Percentiles rank a stretch among this genome's conserved stretches.
These are phyloP conservation scores for Drosophila pseudotalamancana DNA, from an alignment of 2,888 invertebrate species.

Conservation along the genomic window DNA sequence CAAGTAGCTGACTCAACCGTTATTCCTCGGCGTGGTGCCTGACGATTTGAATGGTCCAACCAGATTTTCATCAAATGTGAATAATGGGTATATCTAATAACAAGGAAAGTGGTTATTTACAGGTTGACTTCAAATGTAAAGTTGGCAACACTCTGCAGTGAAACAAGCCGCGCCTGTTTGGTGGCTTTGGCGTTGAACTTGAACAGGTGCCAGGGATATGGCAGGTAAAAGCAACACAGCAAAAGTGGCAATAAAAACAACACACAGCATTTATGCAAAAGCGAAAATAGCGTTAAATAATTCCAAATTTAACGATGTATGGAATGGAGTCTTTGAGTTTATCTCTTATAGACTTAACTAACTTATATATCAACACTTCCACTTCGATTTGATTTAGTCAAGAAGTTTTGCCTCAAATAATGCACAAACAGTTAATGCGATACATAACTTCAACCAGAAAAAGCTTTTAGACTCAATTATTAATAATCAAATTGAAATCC, in stretches of 20 bases:
- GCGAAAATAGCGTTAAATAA: conserved; percentile 16
- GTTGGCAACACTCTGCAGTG: conserved; percentile 1
- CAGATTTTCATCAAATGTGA: conserved; percentile 6
- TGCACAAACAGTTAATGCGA: background rate
- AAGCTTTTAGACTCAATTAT: conserved; percentile 28
- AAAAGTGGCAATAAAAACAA: background rate
- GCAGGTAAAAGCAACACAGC: conserved; percentile 10
- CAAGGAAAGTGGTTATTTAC: conserved; percentile 34
- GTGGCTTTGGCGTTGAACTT: conserved; percentile 62
- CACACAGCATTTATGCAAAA: conserved; percentile 8
- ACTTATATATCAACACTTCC: no score
- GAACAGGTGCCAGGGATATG: conserved; percentile 36
- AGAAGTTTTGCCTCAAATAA: background rate
- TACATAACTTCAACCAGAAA: conserved; percentile 27
- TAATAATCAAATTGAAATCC: background rate
- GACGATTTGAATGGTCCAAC: conserved; percentile 6
- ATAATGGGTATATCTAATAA: conserved; percentile 4
- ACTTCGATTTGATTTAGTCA: no score
- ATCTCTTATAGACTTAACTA: background rate
- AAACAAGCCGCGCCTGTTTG: conserved; percentile 31
- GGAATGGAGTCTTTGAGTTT: background rate
- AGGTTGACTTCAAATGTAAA: conserved; percentile 8
- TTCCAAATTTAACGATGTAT: background rate
- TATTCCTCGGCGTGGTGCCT: background rate
- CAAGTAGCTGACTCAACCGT: conserved; percentile 9